Evolutionary conservation across 2,113 vertebrate species (phyloP).

Genomic region (Neogale vison): DNA sequence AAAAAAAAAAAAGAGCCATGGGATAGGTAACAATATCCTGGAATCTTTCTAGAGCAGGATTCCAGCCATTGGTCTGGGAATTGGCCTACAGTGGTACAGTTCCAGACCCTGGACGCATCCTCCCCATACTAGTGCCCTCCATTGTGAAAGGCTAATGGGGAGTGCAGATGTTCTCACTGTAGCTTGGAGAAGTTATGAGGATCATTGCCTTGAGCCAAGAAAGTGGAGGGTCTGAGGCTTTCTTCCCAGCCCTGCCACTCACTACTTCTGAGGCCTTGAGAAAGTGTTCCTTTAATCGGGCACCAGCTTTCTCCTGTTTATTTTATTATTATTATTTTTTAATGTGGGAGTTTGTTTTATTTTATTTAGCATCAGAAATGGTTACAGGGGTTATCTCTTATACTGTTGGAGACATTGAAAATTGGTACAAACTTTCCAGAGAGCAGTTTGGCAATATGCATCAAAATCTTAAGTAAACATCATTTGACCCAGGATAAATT

Average conservation of each 20-base stretch:
- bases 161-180: neutral
- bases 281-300: neutral
- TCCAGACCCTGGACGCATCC: neutral
- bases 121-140: neutral
- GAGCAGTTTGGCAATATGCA: neutral
- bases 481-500: neutral
- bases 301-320: neutral
- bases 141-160: neutral
- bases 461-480: neutral
- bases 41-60: neutral
- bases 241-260: neutral
- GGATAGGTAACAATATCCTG: no score
- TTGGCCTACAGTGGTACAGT: rapidly evolving
- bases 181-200: neutral
- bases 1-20: no score
- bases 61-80: neutral
- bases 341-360: neutral
- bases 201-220: neutral
- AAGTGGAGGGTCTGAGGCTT: neutral
- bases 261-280: neutral
- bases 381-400: neutral
- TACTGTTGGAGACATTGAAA: neutral
- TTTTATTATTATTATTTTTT: no score
- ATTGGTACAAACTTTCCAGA: neutral
- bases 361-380: neutral